Base-by-base conservation (phyloP, 1,140 invertebrate species). In the Galleria mellonella region DNA sequence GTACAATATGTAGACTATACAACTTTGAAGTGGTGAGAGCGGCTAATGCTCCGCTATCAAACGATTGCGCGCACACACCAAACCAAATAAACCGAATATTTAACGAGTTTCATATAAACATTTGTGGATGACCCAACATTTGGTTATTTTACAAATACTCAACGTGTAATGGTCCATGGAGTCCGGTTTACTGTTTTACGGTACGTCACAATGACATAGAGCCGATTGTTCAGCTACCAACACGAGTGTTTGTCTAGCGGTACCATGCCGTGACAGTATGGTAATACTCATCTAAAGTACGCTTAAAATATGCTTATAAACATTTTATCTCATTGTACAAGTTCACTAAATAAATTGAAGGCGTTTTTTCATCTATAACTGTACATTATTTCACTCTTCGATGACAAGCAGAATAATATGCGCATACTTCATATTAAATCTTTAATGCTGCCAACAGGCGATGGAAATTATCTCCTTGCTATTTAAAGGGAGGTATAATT, bases 81-180 rank as follows among this genome's bases (percentile, higher is more conserved):
- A 61, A 62, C 72, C 72, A 72, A 76, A 76, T 77, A 79, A 73
- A 77, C 77, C 66, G 73, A 57, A 61, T 52, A 68, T 55, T 71
- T 72, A 78, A 83, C 67, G 68, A 76, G 65, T 59, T 67, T 61
- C 59, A 54, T 52, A 72, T 73, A 78, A 79, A 79, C 70, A 81
- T 72, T 68, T 74, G 72, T 65, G 58, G 56, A 51, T 57, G 51
- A 59, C 57, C 61, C 51, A 57, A 56, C 55, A 62, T 74, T 73
- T 71, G 64, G 60, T 62, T 78, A 77, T 81, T 77, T 75, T 67
- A 72, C 74, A 77, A 81, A 79, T 72, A 83, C 70, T 78, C 51
- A 29, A 61, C 47, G 49, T 45, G 69, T 79, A 83, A 81, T 83
- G 76, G 76, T 57, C 62, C 69, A 58, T 69, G 59, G 54, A 51